These are phyloP conservation scores for Myripristis jacobus DNA, from an alignment of 2,797 vertebrate species.

Conservation along the genomic window DNA sequence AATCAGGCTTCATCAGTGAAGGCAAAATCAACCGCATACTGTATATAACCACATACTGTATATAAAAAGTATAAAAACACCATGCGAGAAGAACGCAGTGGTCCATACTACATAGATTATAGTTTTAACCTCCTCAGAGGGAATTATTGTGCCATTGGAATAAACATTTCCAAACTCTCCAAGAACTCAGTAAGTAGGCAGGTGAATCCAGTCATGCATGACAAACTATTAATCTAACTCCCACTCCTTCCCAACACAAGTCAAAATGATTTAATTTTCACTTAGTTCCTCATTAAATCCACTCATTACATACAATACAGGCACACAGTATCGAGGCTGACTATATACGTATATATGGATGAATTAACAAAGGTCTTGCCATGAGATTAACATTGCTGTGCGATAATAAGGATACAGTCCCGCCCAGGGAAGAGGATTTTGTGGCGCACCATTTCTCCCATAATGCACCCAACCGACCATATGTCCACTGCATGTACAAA, in stretches of 20 bases:
- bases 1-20: no score
- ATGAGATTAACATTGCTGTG: slow-evolving; percentile 23
- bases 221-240: neutral
- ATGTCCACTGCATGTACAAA: slow-evolving; percentile 92
- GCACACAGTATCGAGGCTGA: neutral
- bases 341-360: neutral
- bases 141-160: neutral
- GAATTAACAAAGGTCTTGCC: slow-evolving; percentile 38
- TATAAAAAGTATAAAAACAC: no score
- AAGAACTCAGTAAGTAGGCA: neutral
- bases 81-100: no score
- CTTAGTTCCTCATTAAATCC: neutral
- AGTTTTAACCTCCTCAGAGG: no score
- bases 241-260: neutral
- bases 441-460: slow-evolving; percentile 96
- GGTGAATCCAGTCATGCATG: neutral
- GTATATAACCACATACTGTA: neutral
- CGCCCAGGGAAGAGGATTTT: slow-evolving; percentile 92
- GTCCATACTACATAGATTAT: no score
- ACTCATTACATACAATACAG: neutral
- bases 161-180: neutral
- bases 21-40: no score
- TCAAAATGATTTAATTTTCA: neutral
- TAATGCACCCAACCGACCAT: slow-evolving; percentile 95
- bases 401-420: slow-evolving; percentile 89